phyloP scores from a whole-genome alignment of 2,888 invertebrate genomes.

The Patella ulyssiponensis region DNA sequence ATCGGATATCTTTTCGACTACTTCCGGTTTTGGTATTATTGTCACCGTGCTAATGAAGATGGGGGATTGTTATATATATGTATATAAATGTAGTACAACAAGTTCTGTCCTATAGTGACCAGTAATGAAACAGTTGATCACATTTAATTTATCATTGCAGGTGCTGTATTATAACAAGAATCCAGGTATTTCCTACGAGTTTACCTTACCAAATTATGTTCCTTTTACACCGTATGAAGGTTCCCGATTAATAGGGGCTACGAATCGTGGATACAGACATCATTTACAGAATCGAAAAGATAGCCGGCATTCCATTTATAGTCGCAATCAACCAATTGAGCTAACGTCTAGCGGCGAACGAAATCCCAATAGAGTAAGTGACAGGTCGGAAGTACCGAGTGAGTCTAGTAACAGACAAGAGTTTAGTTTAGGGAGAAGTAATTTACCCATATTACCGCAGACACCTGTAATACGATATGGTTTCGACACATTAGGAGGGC shows the following conservation, averaged over 20 bases:
- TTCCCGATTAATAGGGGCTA: not conserved
- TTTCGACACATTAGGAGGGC: constrained; percentile 39
- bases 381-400: not conserved
- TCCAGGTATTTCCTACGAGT: constrained; percentile 46
- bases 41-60: too few relatives aligned
- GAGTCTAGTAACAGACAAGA: constrained; percentile 11
- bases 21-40: too few relatives aligned
- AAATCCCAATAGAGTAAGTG: not conserved
- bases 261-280: constrained; percentile 4
- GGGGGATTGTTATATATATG: too few relatives aligned
- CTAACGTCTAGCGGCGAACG: not conserved
- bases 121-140: too few relatives aligned
- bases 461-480: constrained; percentile 28
- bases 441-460: not conserved
- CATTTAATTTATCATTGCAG: constrained; percentile 31
- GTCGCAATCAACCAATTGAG: not conserved
- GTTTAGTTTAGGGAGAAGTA: not conserved
- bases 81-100: too few relatives aligned
- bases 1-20: too few relatives aligned
- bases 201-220: constrained; percentile 39
- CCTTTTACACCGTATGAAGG: constrained; percentile 42
- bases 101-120: too few relatives aligned
- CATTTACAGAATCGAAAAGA: constrained; percentile 4
- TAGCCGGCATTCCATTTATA: not conserved
- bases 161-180: constrained; percentile 47